These are phyloP conservation scores for Eristalis intricaria DNA, from an alignment of 2,888 invertebrate genomes.

Conservation along the genomic window DNA sequence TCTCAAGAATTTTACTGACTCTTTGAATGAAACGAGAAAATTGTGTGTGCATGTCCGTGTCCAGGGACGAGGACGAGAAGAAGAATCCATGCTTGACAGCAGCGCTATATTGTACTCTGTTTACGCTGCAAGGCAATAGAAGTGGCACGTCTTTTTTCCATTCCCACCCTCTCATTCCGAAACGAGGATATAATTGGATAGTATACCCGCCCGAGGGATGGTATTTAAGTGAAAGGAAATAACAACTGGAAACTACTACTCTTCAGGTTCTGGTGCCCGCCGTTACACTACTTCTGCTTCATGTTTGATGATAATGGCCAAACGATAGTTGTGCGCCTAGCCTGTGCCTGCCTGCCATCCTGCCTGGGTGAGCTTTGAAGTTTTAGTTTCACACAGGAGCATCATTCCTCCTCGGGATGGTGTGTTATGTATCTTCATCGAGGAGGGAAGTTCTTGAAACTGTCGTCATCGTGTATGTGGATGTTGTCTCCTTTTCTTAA, in stretches of 20 bases:
- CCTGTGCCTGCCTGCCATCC: background rate
- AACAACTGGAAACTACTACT: conserved; percentile 46
- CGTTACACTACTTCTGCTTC: background rate
- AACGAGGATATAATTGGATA: conserved; percentile 40
- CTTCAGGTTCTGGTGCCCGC: background rate
- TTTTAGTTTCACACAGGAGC: conserved; percentile 16
- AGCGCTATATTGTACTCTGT: background rate
- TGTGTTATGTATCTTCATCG: conserved; percentile 45
- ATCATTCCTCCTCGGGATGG: conserved; percentile 27
- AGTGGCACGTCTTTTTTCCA: background rate
- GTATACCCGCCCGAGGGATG: conserved; percentile 43
- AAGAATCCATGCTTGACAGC: background rate
- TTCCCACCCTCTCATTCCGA: background rate
- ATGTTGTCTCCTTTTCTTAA: background rate
- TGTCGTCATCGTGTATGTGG: background rate
- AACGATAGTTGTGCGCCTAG: conserved; percentile 28
- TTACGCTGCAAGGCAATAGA: background rate
- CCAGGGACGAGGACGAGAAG: background rate
- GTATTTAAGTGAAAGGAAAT: conserved; percentile 55
- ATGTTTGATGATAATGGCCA: conserved; percentile 52
- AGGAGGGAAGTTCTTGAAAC: background rate
- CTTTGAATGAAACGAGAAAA: conserved; percentile 31
- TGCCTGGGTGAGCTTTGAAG: conserved; percentile 24
- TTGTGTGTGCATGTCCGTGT: conserved; percentile 2
- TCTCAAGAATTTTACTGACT: conserved; percentile 40